These are phyloP conservation scores for Hexactinellida sp. DNA, from an alignment of 37 sponge, comb jelly and placozoan genomes.

Conservation along the genomic window DNA sequence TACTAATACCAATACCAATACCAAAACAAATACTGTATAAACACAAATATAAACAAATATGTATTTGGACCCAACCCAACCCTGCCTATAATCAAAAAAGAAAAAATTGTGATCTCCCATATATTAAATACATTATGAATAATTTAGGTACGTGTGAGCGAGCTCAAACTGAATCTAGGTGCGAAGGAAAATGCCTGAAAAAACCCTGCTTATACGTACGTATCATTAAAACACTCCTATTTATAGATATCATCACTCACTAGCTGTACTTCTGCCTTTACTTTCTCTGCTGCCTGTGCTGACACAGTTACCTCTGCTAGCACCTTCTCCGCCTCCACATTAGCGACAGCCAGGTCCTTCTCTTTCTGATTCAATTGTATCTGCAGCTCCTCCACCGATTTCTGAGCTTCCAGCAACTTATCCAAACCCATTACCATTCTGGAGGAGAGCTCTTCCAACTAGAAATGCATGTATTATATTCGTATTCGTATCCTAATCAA, in stretches of 20 bases:
- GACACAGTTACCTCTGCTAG: constrained; percentile 82
- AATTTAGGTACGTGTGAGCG: no score
- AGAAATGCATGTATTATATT: neutral
- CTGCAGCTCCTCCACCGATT: constrained; percentile 73
- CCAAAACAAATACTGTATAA: neutral
- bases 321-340: constrained; percentile 78
- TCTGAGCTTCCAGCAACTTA: constrained; percentile 90
- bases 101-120: no score
- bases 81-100: no score
- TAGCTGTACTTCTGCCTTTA: constrained; percentile 77
- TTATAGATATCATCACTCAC: no score
- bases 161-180: no score
- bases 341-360: constrained; percentile 93
- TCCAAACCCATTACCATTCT: constrained; percentile 85
- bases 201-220: no score
- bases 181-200: no score
- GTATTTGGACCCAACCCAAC: no score
- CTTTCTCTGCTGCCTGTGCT: constrained; percentile 94
- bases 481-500: no score
- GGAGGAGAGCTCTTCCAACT: constrained; percentile 75
- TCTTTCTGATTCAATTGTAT: constrained; percentile 86
- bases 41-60: neutral
- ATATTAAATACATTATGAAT: no score
- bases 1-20: no score
- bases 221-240: no score